Base-by-base conservation (phyloP, 2,113 vertebrate species). In the Noturus placidus region DNA sequence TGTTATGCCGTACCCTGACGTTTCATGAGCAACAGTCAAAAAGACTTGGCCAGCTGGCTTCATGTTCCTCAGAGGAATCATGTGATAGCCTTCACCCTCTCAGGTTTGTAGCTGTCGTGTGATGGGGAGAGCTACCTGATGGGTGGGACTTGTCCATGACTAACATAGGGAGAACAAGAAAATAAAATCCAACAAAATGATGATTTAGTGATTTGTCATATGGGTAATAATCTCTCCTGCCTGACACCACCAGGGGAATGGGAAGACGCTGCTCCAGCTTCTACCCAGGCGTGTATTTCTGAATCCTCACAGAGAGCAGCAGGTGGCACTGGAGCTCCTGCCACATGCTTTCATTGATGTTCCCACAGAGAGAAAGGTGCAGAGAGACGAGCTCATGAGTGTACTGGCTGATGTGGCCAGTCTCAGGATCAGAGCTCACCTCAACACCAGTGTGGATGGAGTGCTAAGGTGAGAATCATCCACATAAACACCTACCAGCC, bases 311-410 rank as follows among this genome's bases (percentile, higher is more conserved):
- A 93, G 96, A 5, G 96, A 97, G 65, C 92, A 95, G 61, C 91
- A 92, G 0, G 94, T 95, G 5, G 10, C 92, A 25, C 87, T 98
- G 54, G 92, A 78, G 54, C 92, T 99, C 4, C 67, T 95, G 13
- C 92, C 96, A 0, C 93, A 95, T 82, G 93, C 88, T 65, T 97
- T 99, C 65, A 84, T 93, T 11, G 95, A 97, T 50, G 91, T 94
- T 50, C 92, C 88, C 78, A 95, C 92, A 8, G 94, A 94, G 42
- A 91, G 79, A 38, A 92, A 85, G 1, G 91, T 96, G 10, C 95
- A 96, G 84, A 94, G 95, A 0, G 97, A 99, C 42, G 96, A 94
- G 81, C 70, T 99, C 38, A 95, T 99, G 96, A 95, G 93, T 0
- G 95, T 97, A 63, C 93, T 99, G 0, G 95, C 95, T 9, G 94